These are phyloP conservation scores for Temnothorax curvispinosus DNA, from an alignment of 1,140 invertebrate genomes.

Conservation along the genomic window DNA sequence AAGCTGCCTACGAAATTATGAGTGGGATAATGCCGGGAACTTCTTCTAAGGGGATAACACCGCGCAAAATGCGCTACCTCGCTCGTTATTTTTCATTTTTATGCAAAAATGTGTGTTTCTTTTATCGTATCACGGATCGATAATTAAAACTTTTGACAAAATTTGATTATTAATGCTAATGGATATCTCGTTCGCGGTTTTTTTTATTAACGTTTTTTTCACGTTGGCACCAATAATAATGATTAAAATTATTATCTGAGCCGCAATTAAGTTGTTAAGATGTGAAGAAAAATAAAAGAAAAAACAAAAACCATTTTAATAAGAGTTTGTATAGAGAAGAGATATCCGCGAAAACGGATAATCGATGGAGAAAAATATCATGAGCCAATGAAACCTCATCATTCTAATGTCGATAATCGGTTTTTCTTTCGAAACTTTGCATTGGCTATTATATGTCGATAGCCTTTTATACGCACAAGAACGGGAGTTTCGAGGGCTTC, in stretches of 20 bases:
- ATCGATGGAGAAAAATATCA: background rate
- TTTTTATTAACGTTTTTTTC: background rate
- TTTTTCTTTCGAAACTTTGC: background rate
- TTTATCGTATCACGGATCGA: background rate
- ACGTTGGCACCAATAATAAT: background rate
- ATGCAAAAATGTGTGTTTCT: background rate
- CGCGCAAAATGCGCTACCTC: conserved; percentile 63
- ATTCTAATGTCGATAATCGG: background rate
- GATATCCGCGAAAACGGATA: background rate
- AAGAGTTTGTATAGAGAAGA: background rate
- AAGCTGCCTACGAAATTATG: conserved; percentile 81
- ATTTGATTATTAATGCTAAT: conserved; percentile 8
- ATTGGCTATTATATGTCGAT: background rate
- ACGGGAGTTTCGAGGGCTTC: background rate
- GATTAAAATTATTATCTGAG: background rate
- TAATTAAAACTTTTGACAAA: conserved; percentile 11
- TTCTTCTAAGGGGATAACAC: conserved; percentile 64
- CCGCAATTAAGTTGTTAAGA: background rate
- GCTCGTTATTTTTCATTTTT: conserved; percentile 53
- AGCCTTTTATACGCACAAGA: background rate
- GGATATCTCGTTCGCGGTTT: background rate
- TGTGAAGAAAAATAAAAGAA: background rate
- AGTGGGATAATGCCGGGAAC: conserved; percentile 78
- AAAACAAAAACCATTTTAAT: background rate
- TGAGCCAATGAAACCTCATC: background rate